These are phyloP conservation scores for Stenopsyche tienmushanensis DNA, from an alignment of 1,140 invertebrate species.

Conservation along the genomic window DNA sequence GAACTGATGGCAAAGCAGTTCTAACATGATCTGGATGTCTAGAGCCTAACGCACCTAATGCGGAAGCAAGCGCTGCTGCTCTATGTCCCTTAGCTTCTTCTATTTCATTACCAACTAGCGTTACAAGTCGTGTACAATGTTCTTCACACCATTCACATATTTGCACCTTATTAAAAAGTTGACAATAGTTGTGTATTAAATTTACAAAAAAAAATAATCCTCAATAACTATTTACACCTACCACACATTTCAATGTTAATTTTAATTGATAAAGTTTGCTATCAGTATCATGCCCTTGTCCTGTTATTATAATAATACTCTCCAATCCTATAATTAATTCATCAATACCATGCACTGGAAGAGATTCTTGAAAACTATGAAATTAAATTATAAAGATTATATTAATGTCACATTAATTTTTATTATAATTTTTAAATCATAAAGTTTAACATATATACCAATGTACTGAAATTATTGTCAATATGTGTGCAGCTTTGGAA, in stretches of 20 bases:
- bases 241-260: constrained; percentile 67
- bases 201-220: neutral
- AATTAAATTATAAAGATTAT: neutral
- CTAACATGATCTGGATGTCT: constrained; percentile 61
- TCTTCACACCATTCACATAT: constrained; percentile 35
- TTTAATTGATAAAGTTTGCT: constrained; percentile 62
- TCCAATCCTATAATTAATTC: constrained; percentile 67
- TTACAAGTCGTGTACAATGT: constrained; percentile 40
- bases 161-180: constrained; percentile 38
- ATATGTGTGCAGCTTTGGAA: constrained; percentile 49
- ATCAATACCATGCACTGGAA: constrained; percentile 62
- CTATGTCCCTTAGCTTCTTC: constrained; percentile 41
- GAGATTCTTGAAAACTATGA: constrained; percentile 64
- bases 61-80: constrained; percentile 61
- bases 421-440: constrained; percentile 3
- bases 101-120: constrained; percentile 45
- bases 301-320: constrained; percentile 68
- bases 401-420: constrained; percentile 3
- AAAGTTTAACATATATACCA: constrained; percentile 43
- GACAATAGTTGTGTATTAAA: neutral
- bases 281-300: constrained; percentile 48
- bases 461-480: constrained; percentile 48
- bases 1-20: constrained; percentile 59
- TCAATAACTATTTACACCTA: constrained; percentile 49
- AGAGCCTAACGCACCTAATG: constrained; percentile 73